Evolutionary conservation across 2,113 vertebrate species (phyloP).

Genomic region (Nerophis lumbriciformis): DNA sequence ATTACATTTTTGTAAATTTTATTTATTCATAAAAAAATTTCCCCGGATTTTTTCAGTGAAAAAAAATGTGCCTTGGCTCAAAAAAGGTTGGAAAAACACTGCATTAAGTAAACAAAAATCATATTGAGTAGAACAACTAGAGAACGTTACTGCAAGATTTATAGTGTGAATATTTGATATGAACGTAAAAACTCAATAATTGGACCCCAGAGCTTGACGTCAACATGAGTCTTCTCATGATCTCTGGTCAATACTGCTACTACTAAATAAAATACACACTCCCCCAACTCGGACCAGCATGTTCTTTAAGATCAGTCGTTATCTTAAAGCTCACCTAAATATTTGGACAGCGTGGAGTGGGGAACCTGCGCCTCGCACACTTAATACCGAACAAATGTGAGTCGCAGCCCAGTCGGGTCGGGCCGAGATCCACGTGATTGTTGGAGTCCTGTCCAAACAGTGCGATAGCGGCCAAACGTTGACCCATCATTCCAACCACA

Average conservation of each 20-base stretch:
- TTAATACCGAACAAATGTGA: conserved; percentile 71
- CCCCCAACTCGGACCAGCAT: conserved; percentile 51
- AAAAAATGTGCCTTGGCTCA: too few relatives aligned
- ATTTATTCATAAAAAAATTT: too few relatives aligned
- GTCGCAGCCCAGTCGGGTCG: conserved; percentile 37
- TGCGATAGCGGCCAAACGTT: conserved; percentile 51
- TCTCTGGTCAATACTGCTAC: conserved; percentile 26
- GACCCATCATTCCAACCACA: conserved; percentile 68
- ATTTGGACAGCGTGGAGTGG: conserved; percentile 57
- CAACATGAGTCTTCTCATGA: conserved; percentile 31
- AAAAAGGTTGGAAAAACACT: neutral
- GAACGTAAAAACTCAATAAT: neutral
- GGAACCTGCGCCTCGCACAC: conserved; percentile 29
- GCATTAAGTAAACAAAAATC: too few relatives aligned
- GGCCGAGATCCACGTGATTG: conserved; percentile 58
- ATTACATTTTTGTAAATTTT: too few relatives aligned
- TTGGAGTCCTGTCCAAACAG: conserved; percentile 66
- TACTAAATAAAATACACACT: conserved; percentile 56
- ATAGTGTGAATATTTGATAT: neutral
- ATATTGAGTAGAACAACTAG: too few relatives aligned
- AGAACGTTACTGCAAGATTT: too few relatives aligned
- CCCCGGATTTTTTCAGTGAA: too few relatives aligned
- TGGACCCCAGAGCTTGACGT: conserved; percentile 21
- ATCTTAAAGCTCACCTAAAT: conserved; percentile 62
- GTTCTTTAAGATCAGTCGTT: conserved; percentile 51